phyloP scores from a whole-genome alignment of 2,797 vertebrate species.

The Apogon hyalosoma region DNA sequence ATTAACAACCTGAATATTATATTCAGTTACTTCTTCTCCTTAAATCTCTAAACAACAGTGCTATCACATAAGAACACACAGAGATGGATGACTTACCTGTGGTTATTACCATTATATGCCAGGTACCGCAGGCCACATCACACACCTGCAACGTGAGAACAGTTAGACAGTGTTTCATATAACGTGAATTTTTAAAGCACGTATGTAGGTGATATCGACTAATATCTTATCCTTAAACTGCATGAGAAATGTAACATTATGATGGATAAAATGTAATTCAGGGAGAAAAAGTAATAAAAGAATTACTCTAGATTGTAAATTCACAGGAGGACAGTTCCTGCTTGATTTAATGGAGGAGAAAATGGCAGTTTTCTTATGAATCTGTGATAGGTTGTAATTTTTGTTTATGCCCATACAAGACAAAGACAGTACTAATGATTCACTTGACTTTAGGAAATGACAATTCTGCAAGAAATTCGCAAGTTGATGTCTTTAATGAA shows the following conservation, averaged over 20 bases:
- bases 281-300: background rate
- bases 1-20: slow-evolving; percentile 23
- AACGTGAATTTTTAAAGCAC: background rate
- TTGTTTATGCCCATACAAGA: slow-evolving; percentile 4
- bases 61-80: slow-evolving; percentile 2
- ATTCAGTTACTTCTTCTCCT: background rate
- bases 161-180: no score
- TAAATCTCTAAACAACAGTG: slow-evolving; percentile 10
- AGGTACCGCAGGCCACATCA: slow-evolving; percentile 73
- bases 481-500: background rate
- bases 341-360: background rate
- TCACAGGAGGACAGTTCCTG: background rate
- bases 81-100: slow-evolving; percentile 57
- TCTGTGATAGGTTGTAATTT: background rate
- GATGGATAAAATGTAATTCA: background rate
- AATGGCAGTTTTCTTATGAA: background rate
- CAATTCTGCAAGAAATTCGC: background rate
- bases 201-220: background rate
- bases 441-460: background rate
- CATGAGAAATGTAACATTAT: slow-evolving; percentile 1
- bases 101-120: slow-evolving; percentile 64
- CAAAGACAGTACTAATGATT: background rate
- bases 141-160: slow-evolving; percentile 43
- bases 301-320: background rate
- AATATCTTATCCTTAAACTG: background rate